phyloP scores from a whole-genome alignment of 2,113 vertebrate genomes.

The Nansenia antarctica region DNA sequence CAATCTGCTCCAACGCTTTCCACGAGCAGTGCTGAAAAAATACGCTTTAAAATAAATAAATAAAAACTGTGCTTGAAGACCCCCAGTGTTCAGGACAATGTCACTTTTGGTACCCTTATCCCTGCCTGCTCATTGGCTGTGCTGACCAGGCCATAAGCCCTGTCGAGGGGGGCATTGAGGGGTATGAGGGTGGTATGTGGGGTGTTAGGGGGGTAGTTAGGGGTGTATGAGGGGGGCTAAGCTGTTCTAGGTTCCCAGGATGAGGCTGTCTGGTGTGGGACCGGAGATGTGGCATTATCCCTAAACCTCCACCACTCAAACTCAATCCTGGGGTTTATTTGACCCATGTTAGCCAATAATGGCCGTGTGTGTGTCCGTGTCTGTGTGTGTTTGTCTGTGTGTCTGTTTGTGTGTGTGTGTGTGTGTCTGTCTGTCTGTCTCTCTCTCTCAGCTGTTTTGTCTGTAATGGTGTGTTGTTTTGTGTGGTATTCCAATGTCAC shows the following conservation, averaged over 20 bases:
- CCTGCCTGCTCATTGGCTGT: neutral
- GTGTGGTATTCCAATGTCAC: too few species aligned
- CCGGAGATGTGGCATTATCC: neutral
- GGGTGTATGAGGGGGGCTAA: neutral
- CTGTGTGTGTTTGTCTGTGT: neutral
- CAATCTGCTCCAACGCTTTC: too few species aligned
- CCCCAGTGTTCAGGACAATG: too few species aligned
- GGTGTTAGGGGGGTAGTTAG: too few species aligned
- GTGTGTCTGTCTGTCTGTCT: constrained; percentile 15
- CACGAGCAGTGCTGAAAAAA: too few species aligned
- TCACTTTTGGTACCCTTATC: neutral
- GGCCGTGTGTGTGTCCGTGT: constrained; percentile 7
- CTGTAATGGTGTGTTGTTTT: too few species aligned
- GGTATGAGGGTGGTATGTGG: neutral
- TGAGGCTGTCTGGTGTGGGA: neutral
- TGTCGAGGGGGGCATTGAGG: neutral
- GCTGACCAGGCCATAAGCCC: neutral
- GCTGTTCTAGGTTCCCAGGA: neutral
- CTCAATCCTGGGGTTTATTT: neutral
- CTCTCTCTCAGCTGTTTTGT: too few species aligned
- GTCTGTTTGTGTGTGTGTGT: neutral
- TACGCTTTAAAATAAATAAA: too few species aligned
- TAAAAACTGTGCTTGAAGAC: too few species aligned
- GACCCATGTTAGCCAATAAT: neutral
- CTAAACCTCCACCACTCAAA: neutral